Base-by-base conservation (phyloP, 1,140 invertebrate genomes). In the Periplaneta americana region DNA sequence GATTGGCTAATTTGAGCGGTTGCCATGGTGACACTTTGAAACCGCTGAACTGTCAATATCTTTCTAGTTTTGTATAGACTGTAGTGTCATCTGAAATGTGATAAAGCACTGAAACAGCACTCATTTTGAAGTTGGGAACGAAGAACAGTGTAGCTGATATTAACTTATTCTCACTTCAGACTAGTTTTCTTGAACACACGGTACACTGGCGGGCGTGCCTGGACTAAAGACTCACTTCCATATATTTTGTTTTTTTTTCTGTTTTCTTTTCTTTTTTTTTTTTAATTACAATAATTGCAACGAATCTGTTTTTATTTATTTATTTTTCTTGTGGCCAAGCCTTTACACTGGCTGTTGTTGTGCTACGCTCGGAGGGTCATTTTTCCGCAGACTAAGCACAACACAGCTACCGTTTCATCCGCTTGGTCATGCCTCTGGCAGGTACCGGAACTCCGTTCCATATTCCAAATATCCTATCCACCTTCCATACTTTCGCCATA, bases 361-460 rank as follows among this genome's bases (percentile, higher is more conserved):
- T 78, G 76, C 76, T 36, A 78, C 76, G 76, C 76, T 78, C 31
- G 5, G 28, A 78, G 76, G 22, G 76, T 34, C 76, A 78, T 78
- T 78, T 78, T 78, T 78, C 76, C 76, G 76, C 76, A 78, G 35
- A 34, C 34, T 78, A 78, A 78, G 76, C 76, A 34, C 76, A 78
- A 36, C 76, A 78, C 36, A n/a, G 76, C 34, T 78, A 36, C 76
- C 76, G 33, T 36, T 28, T 11, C 74, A 11, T 28, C 28, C 74
- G n/a, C 15, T 36, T 36, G 36, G 32, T 39, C 34, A 22, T 28
- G 76, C 36, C 13, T 34, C 76, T n/a, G n/a, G n/a, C n/a, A n/a
- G n/a, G n/a, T n/a, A n/a, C n/a, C n/a, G n/a, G n/a, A n/a, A n/a
- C n/a, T n/a, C n/a, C n/a, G n/a, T n/a, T n/a, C n/a, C n/a, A n/a